Evolutionary conservation across 2,113 vertebrate species (phyloP).

Genomic region (Rhinolophus sinicus): DNA sequence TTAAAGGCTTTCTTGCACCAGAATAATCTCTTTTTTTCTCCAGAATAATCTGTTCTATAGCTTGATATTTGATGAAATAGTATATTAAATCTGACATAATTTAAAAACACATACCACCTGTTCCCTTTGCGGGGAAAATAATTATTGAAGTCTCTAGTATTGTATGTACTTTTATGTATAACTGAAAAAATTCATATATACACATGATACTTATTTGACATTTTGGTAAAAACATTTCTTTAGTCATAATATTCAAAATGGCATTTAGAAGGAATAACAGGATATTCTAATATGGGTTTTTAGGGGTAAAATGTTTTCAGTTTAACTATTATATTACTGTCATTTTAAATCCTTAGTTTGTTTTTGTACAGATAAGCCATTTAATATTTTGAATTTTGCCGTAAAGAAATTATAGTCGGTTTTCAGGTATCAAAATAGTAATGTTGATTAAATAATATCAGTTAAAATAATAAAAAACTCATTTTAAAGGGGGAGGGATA

Average conservation of each 20-base stretch:
- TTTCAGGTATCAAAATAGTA: constrained; percentile 33
- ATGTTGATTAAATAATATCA: constrained; percentile 41
- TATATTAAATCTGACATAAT: background rate
- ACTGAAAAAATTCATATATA: background rate
- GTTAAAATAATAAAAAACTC: constrained; percentile 5
- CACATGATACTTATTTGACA: background rate
- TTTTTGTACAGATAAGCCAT: background rate
- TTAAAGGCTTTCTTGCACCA: background rate
- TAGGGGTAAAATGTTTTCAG: background rate
- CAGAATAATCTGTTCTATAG: background rate
- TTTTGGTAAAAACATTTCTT: background rate
- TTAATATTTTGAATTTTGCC: constrained; percentile 46
- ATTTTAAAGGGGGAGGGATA: background rate
- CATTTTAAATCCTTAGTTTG: constrained; percentile 27
- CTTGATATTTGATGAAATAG: constrained; percentile 12
- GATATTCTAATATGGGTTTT: constrained; percentile 22
- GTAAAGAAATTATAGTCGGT: constrained; percentile 28
- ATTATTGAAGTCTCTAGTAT: constrained; percentile 34
- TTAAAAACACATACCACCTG: background rate
- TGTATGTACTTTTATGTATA: background rate
- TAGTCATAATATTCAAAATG: constrained; percentile 44
- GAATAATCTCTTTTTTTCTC: background rate
- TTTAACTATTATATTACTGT: background rate
- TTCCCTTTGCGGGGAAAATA: background rate
- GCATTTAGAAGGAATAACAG: background rate